These are phyloP conservation scores for Daktulosphaira vitifoliae DNA, from an alignment of 1,140 invertebrate genomes.

Conservation along the genomic window DNA sequence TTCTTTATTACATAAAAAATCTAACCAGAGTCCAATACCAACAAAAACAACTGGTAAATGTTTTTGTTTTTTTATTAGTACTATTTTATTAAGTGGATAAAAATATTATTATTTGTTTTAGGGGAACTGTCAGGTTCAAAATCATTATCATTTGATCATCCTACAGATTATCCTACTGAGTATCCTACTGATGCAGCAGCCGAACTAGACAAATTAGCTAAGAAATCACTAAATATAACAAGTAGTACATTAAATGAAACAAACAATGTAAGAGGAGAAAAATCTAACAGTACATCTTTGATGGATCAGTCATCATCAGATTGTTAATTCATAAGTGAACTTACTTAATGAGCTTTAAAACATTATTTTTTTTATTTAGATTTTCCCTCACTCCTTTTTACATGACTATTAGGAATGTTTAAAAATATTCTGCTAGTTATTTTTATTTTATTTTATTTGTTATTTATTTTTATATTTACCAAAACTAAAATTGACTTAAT, in stretches of 20 bases:
- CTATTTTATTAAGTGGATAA: neutral
- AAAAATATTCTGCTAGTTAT: no score
- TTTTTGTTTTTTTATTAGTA: neutral
- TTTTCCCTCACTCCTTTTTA: no score
- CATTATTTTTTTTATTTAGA: no score
- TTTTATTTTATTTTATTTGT: no score
- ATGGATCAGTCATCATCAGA: slow-evolving; percentile 10
- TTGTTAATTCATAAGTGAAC: slow-evolving; percentile 5
- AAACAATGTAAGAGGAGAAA: neutral
- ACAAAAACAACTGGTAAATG: slow-evolving; percentile 21
- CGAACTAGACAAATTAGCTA: slow-evolving; percentile 78
- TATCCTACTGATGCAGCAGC: slow-evolving; percentile 82
- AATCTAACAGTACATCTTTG: neutral
- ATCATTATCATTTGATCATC: slow-evolving; percentile 6
- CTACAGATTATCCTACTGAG: no score
- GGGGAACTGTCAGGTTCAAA: slow-evolving; percentile 37
- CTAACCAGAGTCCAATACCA: slow-evolving; percentile 43
- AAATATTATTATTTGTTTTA: slow-evolving; percentile 7
- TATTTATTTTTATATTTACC: no score
- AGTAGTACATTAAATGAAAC: neutral
- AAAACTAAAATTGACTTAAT: no score
- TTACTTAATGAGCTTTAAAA: neutral
- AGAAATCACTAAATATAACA: slow-evolving; percentile 2
- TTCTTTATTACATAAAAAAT: slow-evolving; percentile 87
- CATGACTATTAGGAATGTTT: no score